Base-by-base conservation (phyloP, 1,140 invertebrate species). In the Ceratosolen fusciceps region DNA sequence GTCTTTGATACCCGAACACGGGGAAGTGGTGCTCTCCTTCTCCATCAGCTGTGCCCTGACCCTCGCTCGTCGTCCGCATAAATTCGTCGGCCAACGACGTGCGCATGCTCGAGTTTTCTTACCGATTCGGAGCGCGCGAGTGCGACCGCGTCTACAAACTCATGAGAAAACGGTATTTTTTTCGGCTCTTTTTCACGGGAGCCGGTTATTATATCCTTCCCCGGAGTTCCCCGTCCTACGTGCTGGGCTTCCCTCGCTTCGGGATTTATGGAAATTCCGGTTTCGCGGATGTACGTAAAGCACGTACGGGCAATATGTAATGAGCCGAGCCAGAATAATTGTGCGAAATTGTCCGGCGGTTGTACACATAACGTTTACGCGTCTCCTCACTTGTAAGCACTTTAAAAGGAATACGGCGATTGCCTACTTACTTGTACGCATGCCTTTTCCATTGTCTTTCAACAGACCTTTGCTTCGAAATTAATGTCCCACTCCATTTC, bases 201-300 rank as follows among this genome's bases (percentile, higher is more conserved):
- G 43, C 67, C 39, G 67, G 37, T 65, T 65, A 37, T 65, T 65
- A 65, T 37, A 65, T 29, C 9, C n/a, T 47, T 5, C 39, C 14
- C 39, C 60, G n/a, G 14, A 19, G 60, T 65, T 37, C 34, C 37
- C n/a, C n/a, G n/a, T 65, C 16, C 19, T 67, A 14, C 34, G 39
- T 26, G 0, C 0, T 1, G 39, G 1, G 29, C 10, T 68, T 26
- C 29, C 39, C 67, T 26, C 29, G 24, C 67, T 68, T 72, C 39
- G 26, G 70, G 77, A 78, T 78, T 78, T 73, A 78, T 78, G 76
- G 67, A 78, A 72, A 78, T 73, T 78, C 70, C 70, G 70, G 70
- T 39, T 79, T 26, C 19, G 21, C 37, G 62, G 68, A 71, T 34
- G 16, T 54, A 54, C 54, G 12, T 0, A 24, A 21, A 29, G 19